Evolutionary conservation across 1,140 invertebrate species (phyloP), one percentile per base, ranked within the genome.

Genomic region (Atopsyche davidsoni): DNA sequence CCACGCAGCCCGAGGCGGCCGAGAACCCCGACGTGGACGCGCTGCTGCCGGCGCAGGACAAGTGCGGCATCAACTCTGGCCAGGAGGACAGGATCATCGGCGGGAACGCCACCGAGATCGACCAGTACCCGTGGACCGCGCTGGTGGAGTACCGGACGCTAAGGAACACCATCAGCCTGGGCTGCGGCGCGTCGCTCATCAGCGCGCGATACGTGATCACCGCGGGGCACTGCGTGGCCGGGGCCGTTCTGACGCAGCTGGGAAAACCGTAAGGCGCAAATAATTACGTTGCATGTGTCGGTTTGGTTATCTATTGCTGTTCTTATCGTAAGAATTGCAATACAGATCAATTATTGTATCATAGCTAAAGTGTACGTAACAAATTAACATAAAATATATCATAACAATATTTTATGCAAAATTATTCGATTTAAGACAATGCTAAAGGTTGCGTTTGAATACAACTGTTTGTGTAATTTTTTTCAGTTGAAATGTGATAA

Each of bases 121-220:
- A 76, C 38, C 76, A 79, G 52, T 81, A 75, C 46, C 78, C 79
- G 0, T 82, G 79, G 79, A 78, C 80, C 75, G 73, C 66, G 0
- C 61, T 79, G 1, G 58, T 82, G n/a, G 74, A 75, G 56, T 77
- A 76, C 52, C 63, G 71, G 9, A 69, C 47, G 1, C 36, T 6
- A 16, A 17, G 32, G 18, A 39, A 51, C 24, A 51, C 36, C 23
- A 45, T 49, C 22, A 14, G 21, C 9, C 32, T 42, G 16, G 38
- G 25, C 7, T 72, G 69, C 54, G 69, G 66, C 9, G 66, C 63
- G 24, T 60, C 69, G 11, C 53, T 72, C 14, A 69, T 72, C 19
- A 65, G 61, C 25, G 28, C 48, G 2, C 53, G 61, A 46, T 69
- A 67, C 60, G 64, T 67, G 16, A 40, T 70, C 6, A 72, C 70